A percentile compares a stretch with the other conserved stretches of the same genome.
phyloP scores from a whole-genome alignment of 1,140 invertebrate genomes.

The Cotesia glomerata region DNA sequence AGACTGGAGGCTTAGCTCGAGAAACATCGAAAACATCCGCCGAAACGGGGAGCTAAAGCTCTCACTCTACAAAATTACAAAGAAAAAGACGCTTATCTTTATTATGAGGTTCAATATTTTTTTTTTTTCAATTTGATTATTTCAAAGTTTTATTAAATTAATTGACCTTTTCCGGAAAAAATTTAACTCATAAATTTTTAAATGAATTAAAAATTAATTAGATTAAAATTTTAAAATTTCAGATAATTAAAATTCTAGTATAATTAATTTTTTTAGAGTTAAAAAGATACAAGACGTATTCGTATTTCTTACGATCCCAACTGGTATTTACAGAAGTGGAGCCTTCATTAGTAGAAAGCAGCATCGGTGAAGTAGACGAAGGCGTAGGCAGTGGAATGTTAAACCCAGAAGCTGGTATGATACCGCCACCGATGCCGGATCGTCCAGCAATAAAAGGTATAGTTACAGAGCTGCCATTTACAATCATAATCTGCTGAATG shows the following conservation, averaged over 20 bases:
- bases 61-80: slow-evolving; percentile 79
- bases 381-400: slow-evolving; percentile 57
- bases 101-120: slow-evolving; percentile 77
- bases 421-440: slow-evolving; percentile 63
- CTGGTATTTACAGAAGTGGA: slow-evolving; percentile 71
- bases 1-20: slow-evolving; percentile 80
- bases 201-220: background rate
- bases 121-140: slow-evolving; percentile 3
- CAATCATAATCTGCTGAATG: slow-evolving; percentile 68
- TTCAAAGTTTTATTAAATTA: too few relatives aligned
- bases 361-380: slow-evolving; percentile 81
- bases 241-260: background rate
- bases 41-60: slow-evolving; percentile 76
- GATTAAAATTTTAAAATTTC: background rate
- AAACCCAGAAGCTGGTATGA: slow-evolving; percentile 54
- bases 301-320: slow-evolving; percentile 78
- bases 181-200: too few relatives aligned
- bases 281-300: slow-evolving; percentile 87
- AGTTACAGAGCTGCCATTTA: slow-evolving; percentile 80
- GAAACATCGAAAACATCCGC: slow-evolving; percentile 74
- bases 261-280: slow-evolving; percentile 67
- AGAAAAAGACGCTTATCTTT: slow-evolving; percentile 89
- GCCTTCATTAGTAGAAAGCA: slow-evolving; percentile 69
- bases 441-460: slow-evolving; percentile 76
- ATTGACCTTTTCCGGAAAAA: too few relatives aligned